Conservation (phyloP, 2,888 invertebrate species). For the Elmis aenea region DNA sequence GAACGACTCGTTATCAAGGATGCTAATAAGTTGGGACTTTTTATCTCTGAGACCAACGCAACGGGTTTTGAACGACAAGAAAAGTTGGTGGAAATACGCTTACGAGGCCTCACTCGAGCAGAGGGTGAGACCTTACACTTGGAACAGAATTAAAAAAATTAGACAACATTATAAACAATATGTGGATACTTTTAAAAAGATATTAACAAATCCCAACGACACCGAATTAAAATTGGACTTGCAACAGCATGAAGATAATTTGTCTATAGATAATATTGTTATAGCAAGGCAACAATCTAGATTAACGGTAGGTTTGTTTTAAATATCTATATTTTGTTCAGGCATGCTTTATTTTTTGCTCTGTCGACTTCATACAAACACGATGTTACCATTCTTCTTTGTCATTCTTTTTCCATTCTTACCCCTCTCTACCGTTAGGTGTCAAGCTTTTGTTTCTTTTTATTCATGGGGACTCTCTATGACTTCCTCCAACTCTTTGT, state of each 20-base stretch:
- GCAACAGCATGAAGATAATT: slow-evolving; percentile 68
- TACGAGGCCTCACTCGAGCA: slow-evolving; percentile 66
- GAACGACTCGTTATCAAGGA: slow-evolving; percentile 56
- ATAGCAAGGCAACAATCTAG: slow-evolving; percentile 77
- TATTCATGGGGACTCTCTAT: too few species aligned
- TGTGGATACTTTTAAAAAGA: slow-evolving; percentile 65
- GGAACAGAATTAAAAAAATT: slow-evolving; percentile 64
- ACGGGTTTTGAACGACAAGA: slow-evolving; percentile 52
- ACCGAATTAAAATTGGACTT: slow-evolving; percentile 68
- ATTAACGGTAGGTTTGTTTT: slow-evolving; percentile 54
- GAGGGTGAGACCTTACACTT: slow-evolving; percentile 67
- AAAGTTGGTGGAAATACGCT: slow-evolving; percentile 74
- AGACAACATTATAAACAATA: slow-evolving; percentile 66
- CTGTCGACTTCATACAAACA: too few species aligned
- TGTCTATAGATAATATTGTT: slow-evolving; percentile 69
- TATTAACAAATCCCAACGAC: slow-evolving; percentile 65
- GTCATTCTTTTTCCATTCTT: too few species aligned
- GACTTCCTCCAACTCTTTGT: too few species aligned
- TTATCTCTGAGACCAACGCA: slow-evolving; percentile 37
- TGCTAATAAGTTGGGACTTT: slow-evolving; percentile 60
- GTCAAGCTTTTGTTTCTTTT: too few species aligned
- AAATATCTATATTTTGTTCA: background rate
- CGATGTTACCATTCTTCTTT: too few species aligned
- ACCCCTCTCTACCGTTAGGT: too few species aligned
- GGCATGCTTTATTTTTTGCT: too few species aligned